Conservation (phyloP, 1,140 invertebrate species). For the Pentalonia nigronervosa region DNA sequence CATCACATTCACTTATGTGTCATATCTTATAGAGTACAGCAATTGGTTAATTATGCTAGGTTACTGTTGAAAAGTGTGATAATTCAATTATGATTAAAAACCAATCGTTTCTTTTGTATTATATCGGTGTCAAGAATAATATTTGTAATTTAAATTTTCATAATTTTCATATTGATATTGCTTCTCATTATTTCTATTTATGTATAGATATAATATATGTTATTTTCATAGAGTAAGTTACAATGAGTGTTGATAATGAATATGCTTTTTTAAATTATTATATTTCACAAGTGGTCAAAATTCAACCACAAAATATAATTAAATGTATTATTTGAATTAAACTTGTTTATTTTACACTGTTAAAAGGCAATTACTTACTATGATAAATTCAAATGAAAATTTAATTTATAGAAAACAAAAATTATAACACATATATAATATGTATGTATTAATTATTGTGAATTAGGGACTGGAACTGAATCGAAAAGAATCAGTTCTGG, state of each 20-base stretch:
- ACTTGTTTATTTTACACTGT: neutral
- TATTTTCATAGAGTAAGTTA: neutral
- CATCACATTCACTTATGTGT: neutral
- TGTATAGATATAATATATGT: neutral
- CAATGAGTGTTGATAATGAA: neutral
- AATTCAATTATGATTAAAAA: constrained; percentile 30
- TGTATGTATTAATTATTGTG: too few species aligned
- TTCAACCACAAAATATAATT: neutral
- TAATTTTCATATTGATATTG: neutral
- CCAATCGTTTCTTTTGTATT: neutral
- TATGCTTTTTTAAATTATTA: neutral
- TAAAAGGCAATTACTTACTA: neutral
- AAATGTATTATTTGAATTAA: neutral
- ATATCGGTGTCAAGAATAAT: neutral
- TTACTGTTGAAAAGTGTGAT: neutral
- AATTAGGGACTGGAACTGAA: too few species aligned
- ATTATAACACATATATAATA: neutral
- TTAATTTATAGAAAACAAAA: neutral
- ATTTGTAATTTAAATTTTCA: neutral
- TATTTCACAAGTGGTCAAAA: neutral
- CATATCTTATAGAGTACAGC: neutral
- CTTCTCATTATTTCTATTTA: neutral
- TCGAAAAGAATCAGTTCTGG: too few species aligned
- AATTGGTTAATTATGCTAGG: neutral
- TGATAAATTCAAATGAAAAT: neutral